Conservation (phyloP, 2,888 invertebrate species). For the Molanna angustata region DNA sequence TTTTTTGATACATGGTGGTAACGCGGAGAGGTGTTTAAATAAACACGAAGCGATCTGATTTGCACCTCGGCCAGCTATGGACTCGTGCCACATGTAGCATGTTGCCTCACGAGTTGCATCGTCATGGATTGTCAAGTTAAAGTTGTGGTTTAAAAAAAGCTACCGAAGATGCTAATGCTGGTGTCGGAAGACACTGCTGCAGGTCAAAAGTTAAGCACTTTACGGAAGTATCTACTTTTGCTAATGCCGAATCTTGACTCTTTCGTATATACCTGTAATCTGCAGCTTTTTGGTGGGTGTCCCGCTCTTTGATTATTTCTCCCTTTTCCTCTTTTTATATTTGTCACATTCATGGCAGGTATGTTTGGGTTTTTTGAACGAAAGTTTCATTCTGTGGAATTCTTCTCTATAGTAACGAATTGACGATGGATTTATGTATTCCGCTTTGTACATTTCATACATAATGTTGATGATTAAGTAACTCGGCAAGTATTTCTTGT, state of each 20-base stretch:
- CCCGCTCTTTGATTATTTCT: not conserved
- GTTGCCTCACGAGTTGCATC: not conserved
- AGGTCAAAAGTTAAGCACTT: not conserved
- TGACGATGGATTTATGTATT: not conserved
- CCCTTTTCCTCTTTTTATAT: not conserved
- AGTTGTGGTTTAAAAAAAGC: not conserved
- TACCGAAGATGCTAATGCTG: no score
- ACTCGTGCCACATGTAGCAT: not conserved
- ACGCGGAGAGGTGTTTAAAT: not conserved
- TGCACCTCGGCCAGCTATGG: not conserved
- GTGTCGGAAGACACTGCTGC: not conserved
- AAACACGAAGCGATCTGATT: not conserved
- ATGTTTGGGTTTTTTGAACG: not conserved
- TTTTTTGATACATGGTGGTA: not conserved
- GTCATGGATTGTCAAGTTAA: not conserved
- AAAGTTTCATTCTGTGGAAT: not conserved
- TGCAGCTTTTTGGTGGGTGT: not conserved
- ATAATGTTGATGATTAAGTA: slow-evolving; percentile 17
- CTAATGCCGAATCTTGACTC: not conserved
- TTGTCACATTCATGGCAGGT: not conserved
- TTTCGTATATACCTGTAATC: not conserved
- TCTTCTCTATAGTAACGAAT: not conserved
- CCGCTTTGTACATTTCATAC: not conserved
- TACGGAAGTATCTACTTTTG: not conserved
- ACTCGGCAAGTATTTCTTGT: slow-evolving; percentile 14